These are phyloP conservation scores for Drosophila ustulata DNA, from an alignment of 2,888 invertebrate species.

Conservation along the genomic window DNA sequence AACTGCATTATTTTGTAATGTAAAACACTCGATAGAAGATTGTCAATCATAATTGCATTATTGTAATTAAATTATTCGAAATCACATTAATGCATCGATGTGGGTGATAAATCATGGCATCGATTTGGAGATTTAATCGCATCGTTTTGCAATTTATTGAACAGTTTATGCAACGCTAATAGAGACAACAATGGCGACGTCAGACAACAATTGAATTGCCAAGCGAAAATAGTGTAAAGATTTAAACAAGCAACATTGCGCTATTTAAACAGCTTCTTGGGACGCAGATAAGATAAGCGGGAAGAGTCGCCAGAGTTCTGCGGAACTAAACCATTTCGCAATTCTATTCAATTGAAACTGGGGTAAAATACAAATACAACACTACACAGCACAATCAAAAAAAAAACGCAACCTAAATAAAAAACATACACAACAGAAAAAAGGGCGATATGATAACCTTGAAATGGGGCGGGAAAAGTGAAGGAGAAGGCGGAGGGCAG, in stretches of 20 bases:
- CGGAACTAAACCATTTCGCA: slow-evolving; percentile 14
- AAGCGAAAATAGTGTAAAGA: neutral
- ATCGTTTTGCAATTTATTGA: neutral
- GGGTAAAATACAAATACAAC: neutral
- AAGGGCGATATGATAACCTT: slow-evolving; percentile 21
- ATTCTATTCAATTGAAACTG: slow-evolving; percentile 9
- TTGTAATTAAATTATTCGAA: neutral
- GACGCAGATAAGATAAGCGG: slow-evolving; percentile 17
- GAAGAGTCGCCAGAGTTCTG: slow-evolving; percentile 7
- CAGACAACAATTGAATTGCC: slow-evolving; percentile 12
- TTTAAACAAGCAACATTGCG: neutral
- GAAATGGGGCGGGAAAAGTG: neutral
- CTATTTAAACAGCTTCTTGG: neutral
- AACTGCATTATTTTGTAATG: neutral
- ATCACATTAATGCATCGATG: neutral
- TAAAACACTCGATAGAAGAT: neutral
- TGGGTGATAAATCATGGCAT: neutral
- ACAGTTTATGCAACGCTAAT: neutral
- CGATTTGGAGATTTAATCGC: slow-evolving; percentile 2
- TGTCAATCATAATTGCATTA: neutral
- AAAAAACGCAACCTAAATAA: slow-evolving; percentile 1
- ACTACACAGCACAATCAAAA: neutral
- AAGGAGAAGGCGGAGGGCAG: neutral
- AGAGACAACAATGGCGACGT: neutral
- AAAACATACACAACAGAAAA: neutral